Conservation (phyloP, 2,888 invertebrate species). For the Danaus chrysippus region DNA sequence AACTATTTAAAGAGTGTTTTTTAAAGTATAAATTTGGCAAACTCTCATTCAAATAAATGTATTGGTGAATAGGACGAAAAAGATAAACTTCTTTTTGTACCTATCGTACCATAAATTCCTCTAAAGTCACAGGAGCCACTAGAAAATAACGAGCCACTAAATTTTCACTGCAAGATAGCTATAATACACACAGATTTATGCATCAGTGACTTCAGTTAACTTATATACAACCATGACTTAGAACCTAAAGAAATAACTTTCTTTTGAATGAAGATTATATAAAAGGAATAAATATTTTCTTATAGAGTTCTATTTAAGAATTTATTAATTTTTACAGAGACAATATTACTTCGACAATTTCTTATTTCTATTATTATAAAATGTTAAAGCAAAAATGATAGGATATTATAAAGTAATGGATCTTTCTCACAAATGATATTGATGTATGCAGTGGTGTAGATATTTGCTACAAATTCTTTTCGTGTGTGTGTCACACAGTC, state of each 20-base stretch:
- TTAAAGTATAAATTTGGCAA: neutral
- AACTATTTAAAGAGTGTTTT: no score
- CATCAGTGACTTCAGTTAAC: neutral
- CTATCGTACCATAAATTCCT: constrained; percentile 39
- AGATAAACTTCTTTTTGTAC: constrained; percentile 25
- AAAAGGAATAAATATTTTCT: no score
- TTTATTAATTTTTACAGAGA: no score
- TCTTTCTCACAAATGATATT: no score
- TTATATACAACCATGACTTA: neutral
- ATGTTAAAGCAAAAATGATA: no score
- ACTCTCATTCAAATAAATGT: constrained; percentile 1
- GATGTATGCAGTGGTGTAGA: neutral
- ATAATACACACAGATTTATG: constrained; percentile 21
- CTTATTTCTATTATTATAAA: no score
- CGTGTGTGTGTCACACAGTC: constrained; percentile 9
- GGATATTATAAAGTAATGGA: no score
- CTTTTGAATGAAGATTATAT: no score
- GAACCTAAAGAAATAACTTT: neutral
- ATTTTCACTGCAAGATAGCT: constrained; percentile 39
- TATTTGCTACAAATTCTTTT: neutral
- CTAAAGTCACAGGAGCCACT: constrained; percentile 40
- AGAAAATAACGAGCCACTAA: constrained; percentile 45
- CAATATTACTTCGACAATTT: no score
- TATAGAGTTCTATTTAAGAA: no score
- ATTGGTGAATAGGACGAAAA: constrained; percentile 13